Evolutionary conservation across 1,140 invertebrate genomes (phyloP).

Genomic region (Andrena cerasifolii): DNA sequence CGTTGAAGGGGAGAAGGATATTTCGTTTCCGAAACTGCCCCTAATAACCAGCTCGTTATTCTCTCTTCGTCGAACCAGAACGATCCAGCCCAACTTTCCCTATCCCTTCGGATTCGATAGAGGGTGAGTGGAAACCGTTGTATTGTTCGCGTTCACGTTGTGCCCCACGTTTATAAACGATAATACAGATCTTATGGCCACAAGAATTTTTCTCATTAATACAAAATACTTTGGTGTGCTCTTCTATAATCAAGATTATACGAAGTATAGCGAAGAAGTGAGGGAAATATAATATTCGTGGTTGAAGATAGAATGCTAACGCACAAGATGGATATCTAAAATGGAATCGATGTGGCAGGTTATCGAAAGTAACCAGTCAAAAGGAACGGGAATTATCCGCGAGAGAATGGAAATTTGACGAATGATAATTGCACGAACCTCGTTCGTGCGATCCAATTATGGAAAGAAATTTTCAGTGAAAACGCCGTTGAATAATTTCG

Average conservation of each 20-base stretch:
- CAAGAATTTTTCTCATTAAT: not conserved
- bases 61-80: constrained; percentile 48
- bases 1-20: constrained; percentile 20
- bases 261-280: not conserved
- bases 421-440: too few species aligned
- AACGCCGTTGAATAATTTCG: too few species aligned
- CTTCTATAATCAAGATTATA: not conserved
- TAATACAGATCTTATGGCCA: not conserved
- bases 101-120: constrained; percentile 32
- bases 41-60: constrained; percentile 60
- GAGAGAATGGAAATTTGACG: too few species aligned
- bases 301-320: too few species aligned
- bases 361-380: too few species aligned
- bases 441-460: too few species aligned
- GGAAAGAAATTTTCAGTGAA: too few species aligned
- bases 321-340: too few species aligned
- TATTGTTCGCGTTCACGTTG: not conserved
- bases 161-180: constrained; percentile 1
- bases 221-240: not conserved
- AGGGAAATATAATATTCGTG: too few species aligned
- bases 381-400: too few species aligned
- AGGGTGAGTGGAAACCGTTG: constrained; percentile 1
- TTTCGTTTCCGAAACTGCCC: constrained; percentile 58
- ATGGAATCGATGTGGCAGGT: too few species aligned
- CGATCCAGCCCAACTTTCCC: constrained; percentile 17